phyloP scores from a whole-genome alignment of 1,140 invertebrate genomes.

The Goniozus legneri region DNA sequence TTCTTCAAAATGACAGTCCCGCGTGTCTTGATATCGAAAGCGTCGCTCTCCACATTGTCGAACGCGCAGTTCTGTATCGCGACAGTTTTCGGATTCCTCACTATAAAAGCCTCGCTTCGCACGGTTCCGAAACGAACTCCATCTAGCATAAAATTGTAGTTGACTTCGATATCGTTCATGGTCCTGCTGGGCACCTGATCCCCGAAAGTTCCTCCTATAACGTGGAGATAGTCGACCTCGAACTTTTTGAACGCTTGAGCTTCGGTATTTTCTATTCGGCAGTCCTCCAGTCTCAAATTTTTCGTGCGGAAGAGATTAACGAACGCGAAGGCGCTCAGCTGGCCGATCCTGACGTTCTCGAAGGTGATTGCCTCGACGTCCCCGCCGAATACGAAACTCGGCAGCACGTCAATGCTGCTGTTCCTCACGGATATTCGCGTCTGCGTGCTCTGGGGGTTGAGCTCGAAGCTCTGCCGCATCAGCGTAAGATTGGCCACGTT shows the following conservation, averaged over 20 bases:
- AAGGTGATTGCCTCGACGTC: constrained; percentile 67
- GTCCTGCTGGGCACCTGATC: constrained; percentile 63
- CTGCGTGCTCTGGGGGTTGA: constrained; percentile 30
- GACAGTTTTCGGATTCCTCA: constrained; percentile 58
- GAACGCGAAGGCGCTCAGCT: constrained; percentile 69
- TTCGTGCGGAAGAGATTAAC: constrained; percentile 61
- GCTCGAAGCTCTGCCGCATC: constrained; percentile 40
- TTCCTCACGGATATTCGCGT: constrained; percentile 44
- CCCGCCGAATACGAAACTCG: constrained; percentile 67
- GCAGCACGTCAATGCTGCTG: constrained; percentile 57
- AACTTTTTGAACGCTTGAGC: constrained; percentile 78
- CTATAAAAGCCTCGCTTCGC: constrained; percentile 57
- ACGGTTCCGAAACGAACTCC: constrained; percentile 46
- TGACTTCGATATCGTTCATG: constrained; percentile 70
- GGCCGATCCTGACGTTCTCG: constrained; percentile 59
- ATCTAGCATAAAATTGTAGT: constrained; percentile 58
- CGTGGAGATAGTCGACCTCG: constrained; percentile 59
- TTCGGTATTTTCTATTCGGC: constrained; percentile 60
- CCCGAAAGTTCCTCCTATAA: constrained; percentile 57
- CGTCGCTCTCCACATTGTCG: constrained; percentile 60
- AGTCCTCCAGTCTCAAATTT: constrained; percentile 49
- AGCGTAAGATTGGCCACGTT: constrained; percentile 54
- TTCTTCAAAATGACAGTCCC: constrained; percentile 65
- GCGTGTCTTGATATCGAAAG: constrained; percentile 61
- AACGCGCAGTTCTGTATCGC: constrained; percentile 63